A percentile compares a stretch with the other conserved stretches of the same genome.
phyloP scores from a whole-genome alignment of 2,888 invertebrate species.

The Hymenopus coronatus region DNA sequence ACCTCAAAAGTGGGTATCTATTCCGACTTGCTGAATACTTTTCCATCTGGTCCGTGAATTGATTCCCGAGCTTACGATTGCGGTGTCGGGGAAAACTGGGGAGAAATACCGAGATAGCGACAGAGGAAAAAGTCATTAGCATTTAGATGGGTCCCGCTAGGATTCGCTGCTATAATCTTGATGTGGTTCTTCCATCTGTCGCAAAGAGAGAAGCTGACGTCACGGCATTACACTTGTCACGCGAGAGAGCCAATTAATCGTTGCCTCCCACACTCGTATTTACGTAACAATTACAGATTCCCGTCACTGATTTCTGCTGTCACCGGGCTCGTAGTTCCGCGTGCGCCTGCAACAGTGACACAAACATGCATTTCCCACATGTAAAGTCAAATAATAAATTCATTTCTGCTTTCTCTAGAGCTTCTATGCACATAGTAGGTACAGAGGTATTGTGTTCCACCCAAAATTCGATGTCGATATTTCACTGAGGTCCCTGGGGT shows the following conservation, averaged over 20 bases:
- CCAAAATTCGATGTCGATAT: too few relatives aligned
- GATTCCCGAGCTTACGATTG: too few relatives aligned
- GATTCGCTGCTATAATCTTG: conserved; percentile 24
- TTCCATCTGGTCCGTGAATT: too few relatives aligned
- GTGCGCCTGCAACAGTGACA: not conserved
- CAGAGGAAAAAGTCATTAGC: conserved; percentile 25
- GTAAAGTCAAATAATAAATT: too few relatives aligned
- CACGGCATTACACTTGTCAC: not conserved
- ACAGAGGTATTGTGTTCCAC: too few relatives aligned
- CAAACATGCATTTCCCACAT: not conserved
- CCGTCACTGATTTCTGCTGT: conserved; percentile 14
- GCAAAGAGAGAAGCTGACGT: not conserved
- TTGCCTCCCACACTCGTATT: conserved; percentile 4
- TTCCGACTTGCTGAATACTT: too few relatives aligned
- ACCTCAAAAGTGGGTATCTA: too few relatives aligned
- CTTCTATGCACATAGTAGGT: too few relatives aligned
- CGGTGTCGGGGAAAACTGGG: too few relatives aligned
- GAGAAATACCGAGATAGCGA: not conserved
- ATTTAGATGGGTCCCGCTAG: conserved; percentile 31
- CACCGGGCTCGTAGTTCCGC: not conserved
- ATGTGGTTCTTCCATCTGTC: conserved; percentile 28
- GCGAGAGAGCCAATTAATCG: conserved; percentile 6
- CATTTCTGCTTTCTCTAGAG: too few relatives aligned
- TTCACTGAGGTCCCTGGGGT: too few relatives aligned
- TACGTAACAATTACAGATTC: conserved; percentile 30